Evolutionary conservation across 1,140 invertebrate species (phyloP).

Genomic region (Reticulitermes speratus): DNA sequence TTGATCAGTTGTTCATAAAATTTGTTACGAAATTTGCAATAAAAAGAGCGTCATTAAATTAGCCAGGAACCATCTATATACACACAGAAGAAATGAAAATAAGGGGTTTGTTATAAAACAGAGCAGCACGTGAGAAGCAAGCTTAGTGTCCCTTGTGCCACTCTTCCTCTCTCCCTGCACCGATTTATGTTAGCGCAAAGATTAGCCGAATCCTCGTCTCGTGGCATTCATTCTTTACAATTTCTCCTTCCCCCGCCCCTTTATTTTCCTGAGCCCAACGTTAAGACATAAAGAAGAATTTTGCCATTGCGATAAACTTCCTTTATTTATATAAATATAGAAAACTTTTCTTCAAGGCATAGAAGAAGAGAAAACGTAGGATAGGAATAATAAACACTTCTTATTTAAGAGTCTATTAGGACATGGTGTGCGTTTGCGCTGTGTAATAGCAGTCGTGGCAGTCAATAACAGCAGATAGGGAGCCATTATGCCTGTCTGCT

Average conservation of each 20-base stretch:
- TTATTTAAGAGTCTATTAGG: background rate
- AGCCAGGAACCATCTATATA: no score
- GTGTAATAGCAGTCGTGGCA: background rate
- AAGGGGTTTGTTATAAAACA: no score
- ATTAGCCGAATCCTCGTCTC: background rate
- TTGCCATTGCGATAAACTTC: background rate
- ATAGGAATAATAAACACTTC: background rate
- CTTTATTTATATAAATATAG: background rate
- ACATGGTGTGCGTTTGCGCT: background rate
- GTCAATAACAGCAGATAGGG: background rate
- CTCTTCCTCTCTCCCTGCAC: background rate
- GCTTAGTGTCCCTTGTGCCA: background rate
- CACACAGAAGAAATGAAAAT: no score
- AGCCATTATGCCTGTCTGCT: background rate
- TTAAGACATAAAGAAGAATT: conserved; percentile 17
- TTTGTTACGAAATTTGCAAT: no score
- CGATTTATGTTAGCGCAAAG: background rate
- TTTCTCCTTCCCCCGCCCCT: background rate
- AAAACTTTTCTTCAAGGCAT: background rate
- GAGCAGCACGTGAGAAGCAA: no score
- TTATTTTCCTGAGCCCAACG: background rate
- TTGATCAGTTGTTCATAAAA: no score
- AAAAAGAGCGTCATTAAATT: no score
- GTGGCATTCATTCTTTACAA: background rate
- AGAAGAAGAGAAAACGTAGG: background rate